Base-by-base conservation (phyloP, 2,888 invertebrate species). In the Scelioninae gen. 1 region DNA sequence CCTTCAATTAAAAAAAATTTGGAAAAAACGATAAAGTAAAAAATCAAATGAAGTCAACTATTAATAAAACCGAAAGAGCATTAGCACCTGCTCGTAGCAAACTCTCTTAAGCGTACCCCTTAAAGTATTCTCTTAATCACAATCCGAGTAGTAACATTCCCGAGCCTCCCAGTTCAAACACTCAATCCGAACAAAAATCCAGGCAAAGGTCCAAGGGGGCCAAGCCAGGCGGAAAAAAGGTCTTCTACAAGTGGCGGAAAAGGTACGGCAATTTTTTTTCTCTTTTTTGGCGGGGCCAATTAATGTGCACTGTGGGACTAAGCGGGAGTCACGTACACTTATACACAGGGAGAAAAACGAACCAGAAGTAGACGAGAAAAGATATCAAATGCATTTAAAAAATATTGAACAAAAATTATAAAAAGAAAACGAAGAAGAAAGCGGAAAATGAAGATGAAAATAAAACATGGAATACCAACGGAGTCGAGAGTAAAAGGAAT, bases 221-320 rank as follows among this genome's bases (percentile, higher is more conserved):
- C 40, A 10, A 74, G 23, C 5, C 38, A 40, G 47, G 31, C 49
- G 56, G 11, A n/a, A 56, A 55, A 55, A 65, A 65, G 16, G 43
- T 29, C 23, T 58, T 60, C 40, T 66, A 58, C 75, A 66, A 58
- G 58, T 69, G 69, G 69, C 47, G 53, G 43, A 23, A 62, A 55
- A 43, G 23, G 16, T 13, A 62, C n/a, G 11, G n/a, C n/a, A n/a
- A n/a, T 10, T 53, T 32, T n/a, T 45, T 51, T 53, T 38, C 13
- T n/a, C n/a, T n/a, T n/a, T n/a, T n/a, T n/a, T n/a, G n/a, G n/a
- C n/a, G n/a, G n/a, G 40, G 43, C 34, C 60, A 60, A 60, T 60
- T 38, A 60, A 60, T 60, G 53, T 51, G 51, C 32, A 47, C 68
- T 11, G 0, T 56, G 69, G 53, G 38, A 63, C 10, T 62, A 13